Percentiles rank a stretch among this genome's conserved stretches.
phyloP scores from a whole-genome alignment of 1,140 invertebrate species.

The Panagrolaimus sp. region DNA sequence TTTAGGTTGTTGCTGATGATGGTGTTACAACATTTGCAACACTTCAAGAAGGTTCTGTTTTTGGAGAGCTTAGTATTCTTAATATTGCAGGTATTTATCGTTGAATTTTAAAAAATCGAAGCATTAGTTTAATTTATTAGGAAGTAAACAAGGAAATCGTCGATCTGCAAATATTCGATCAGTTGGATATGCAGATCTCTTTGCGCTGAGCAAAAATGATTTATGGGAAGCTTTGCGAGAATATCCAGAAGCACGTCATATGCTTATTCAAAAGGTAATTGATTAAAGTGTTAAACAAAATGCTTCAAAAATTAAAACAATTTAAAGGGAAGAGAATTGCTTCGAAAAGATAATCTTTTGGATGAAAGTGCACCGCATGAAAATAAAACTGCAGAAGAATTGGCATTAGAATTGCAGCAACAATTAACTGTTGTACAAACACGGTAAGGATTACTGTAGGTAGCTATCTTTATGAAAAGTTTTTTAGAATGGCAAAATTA shows the following conservation, averaged over 20 bases:
- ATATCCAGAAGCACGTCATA: slow-evolving; percentile 82
- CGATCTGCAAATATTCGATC: slow-evolving; percentile 61
- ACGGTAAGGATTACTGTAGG: slow-evolving; percentile 54
- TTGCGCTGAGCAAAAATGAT: slow-evolving; percentile 63
- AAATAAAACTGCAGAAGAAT: slow-evolving; percentile 63
- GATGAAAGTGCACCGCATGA: slow-evolving; percentile 71
- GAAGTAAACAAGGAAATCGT: slow-evolving; percentile 62
- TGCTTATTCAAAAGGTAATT: slow-evolving; percentile 69
- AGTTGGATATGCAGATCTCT: slow-evolving; percentile 62
- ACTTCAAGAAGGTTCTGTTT: slow-evolving; percentile 55
- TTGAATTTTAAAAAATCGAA: neutral
- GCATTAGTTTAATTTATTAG: slow-evolving; percentile 11
- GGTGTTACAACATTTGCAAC: slow-evolving; percentile 49
- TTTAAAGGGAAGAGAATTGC: slow-evolving; percentile 72
- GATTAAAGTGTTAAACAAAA: neutral
- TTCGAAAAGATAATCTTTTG: slow-evolving; percentile 84
- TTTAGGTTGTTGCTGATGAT: slow-evolving; percentile 48
- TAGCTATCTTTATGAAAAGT: neutral
- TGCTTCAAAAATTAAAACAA: neutral
- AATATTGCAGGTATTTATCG: slow-evolving; percentile 47
- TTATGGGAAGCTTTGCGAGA: slow-evolving; percentile 67
- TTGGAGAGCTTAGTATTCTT: slow-evolving; percentile 57
- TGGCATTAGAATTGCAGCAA: slow-evolving; percentile 63
- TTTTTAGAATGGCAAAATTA: slow-evolving; percentile 66
- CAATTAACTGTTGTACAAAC: slow-evolving; percentile 70